Conservation (phyloP, 1,140 invertebrate genomes). For the Ericerus pela region DNA sequence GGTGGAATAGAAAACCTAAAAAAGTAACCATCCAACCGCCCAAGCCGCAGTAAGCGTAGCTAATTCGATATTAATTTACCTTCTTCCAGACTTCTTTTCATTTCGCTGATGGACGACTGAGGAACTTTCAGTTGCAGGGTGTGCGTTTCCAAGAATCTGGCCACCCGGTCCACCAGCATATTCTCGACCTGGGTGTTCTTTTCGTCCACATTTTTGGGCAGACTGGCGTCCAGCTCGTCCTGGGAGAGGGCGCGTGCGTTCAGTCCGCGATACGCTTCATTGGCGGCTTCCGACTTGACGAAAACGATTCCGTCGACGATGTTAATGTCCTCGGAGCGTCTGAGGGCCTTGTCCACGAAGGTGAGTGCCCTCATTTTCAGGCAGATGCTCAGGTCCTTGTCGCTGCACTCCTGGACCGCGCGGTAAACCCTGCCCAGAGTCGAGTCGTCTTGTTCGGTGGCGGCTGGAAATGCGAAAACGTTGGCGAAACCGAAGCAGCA, state of each 20-base stretch:
- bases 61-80: conserved; percentile 28
- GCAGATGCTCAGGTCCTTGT: conserved; percentile 51
- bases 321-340: conserved; percentile 35
- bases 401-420: conserved; percentile 48
- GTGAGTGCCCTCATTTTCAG: conserved; percentile 51
- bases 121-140: conserved; percentile 44
- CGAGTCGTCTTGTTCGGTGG: not conserved
- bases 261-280: conserved; percentile 21
- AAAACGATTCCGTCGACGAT: conserved; percentile 52
- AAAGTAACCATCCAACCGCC: no score
- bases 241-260: conserved; percentile 36
- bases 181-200: conserved; percentile 59
- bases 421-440: conserved; percentile 40
- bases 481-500: conserved; percentile 4
- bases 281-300: conserved; percentile 39
- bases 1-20: no score
- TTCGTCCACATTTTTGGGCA: conserved; percentile 49
- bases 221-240: conserved; percentile 35
- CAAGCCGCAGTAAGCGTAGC: no score
- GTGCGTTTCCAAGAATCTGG: conserved; percentile 56
- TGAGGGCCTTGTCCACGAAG: conserved; percentile 43
- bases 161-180: conserved; percentile 56
- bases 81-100: conserved; percentile 46
- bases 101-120: conserved; percentile 45
- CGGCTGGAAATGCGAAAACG: not conserved